These are phyloP conservation scores for Hylaeus anthracinus DNA, from an alignment of 1,140 invertebrate species.

Conservation along the genomic window DNA sequence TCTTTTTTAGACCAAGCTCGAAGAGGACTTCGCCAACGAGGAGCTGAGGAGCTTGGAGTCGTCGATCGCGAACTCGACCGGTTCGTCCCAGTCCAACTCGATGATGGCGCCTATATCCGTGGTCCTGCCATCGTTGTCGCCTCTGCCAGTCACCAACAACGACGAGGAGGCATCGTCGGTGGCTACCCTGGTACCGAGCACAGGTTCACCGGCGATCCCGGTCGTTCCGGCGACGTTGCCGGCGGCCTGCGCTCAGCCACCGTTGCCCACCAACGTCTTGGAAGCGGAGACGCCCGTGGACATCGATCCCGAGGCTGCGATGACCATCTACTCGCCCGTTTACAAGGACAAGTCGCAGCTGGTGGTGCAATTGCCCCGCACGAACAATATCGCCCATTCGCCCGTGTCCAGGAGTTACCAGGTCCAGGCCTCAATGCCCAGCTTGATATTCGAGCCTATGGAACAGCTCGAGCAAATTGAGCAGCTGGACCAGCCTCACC, in stretches of 20 bases:
- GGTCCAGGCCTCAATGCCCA: constrained; percentile 66
- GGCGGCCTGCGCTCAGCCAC: constrained; percentile 49
- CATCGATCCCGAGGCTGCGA: constrained; percentile 59
- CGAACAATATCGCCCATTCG: constrained; percentile 61
- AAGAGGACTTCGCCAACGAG: constrained; percentile 78
- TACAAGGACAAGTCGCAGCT: constrained; percentile 73
- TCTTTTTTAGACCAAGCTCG: constrained; percentile 77
- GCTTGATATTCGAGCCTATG: constrained; percentile 64
- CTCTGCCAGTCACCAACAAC: constrained; percentile 60
- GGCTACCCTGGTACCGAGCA: constrained; percentile 65
- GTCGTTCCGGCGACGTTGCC: constrained; percentile 58
- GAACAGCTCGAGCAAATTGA: constrained; percentile 65
- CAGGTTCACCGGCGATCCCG: constrained; percentile 51
- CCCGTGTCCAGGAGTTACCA: constrained; percentile 62
- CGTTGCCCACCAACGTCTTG: constrained; percentile 48
- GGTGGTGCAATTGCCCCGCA: constrained; percentile 67
- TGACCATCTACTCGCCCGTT: constrained; percentile 69
- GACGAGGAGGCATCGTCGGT: constrained; percentile 47
- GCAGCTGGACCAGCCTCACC: constrained; percentile 53
- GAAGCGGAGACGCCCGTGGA: constrained; percentile 70
- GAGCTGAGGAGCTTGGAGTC: constrained; percentile 71
- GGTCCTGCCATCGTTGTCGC: constrained; percentile 75
- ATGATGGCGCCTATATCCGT: constrained; percentile 73
- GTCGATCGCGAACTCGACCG: constrained; percentile 51
- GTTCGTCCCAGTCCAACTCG: constrained; percentile 53